phyloP scores from a whole-genome alignment of 2,113 vertebrate species.

The Brienomyrus longianalis region DNA sequence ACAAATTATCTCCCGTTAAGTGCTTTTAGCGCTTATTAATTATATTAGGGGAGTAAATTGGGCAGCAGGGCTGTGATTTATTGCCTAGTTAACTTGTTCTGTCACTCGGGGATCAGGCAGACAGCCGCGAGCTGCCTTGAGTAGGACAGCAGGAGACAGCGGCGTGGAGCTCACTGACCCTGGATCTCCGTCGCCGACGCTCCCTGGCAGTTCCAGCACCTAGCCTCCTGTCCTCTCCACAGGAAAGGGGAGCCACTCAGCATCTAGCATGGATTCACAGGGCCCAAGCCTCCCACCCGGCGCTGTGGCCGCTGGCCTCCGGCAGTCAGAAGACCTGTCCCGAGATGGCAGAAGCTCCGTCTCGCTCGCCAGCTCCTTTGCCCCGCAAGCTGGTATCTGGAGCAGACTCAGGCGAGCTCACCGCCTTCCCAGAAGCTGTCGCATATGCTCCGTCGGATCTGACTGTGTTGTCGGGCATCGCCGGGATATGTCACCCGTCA shows the following conservation, averaged over 20 bases:
- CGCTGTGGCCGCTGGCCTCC: not conserved
- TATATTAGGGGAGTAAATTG: conserved; percentile 69
- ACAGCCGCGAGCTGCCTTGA: conserved; percentile 40
- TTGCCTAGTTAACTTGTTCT: conserved; percentile 68
- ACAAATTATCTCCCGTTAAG: conserved; percentile 62
- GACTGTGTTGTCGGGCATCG: not conserved
- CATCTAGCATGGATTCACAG: not conserved
- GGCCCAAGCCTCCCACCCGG: not conserved
- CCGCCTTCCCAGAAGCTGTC: not conserved
- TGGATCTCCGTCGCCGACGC: not conserved
- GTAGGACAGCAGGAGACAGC: conserved; percentile 1
- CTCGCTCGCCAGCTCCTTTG: not conserved
- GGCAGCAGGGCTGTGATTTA: conserved; percentile 67
- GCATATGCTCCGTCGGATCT: not conserved
- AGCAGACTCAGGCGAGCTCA: not conserved
- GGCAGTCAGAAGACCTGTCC: conserved; percentile 41
- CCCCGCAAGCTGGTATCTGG: not conserved
- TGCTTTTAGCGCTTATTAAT: conserved; percentile 71
- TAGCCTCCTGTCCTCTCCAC: not conserved
- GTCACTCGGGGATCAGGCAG: conserved; percentile 65
- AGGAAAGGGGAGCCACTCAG: not conserved
- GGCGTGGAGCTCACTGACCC: not conserved
- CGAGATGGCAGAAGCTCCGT: conserved; percentile 18
- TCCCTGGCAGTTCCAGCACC: not conserved
- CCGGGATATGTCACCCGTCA: not conserved